Conservation (phyloP, 1,140 invertebrate genomes). For the Hylaeus volcanicus region DNA sequence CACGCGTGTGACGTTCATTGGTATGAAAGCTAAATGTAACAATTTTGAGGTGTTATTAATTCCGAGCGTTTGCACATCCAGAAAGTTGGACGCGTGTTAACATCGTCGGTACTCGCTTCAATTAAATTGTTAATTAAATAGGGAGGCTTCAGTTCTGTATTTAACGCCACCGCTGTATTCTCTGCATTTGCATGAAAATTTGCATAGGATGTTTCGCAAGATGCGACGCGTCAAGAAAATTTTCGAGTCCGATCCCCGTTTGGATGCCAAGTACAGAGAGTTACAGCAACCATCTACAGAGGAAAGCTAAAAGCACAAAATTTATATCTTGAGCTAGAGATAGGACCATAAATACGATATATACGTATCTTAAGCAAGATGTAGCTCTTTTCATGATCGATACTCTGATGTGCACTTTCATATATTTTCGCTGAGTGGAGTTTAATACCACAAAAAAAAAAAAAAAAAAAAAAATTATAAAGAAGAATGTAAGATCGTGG, state of each 20-base stretch:
- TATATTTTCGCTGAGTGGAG: no score
- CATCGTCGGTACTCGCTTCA: slow-evolving; percentile 18
- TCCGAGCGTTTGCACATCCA: slow-evolving; percentile 10
- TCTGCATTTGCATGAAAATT: slow-evolving; percentile 31
- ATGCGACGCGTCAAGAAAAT: slow-evolving; percentile 20
- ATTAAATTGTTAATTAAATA: slow-evolving; percentile 46
- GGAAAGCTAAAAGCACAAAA: no score
- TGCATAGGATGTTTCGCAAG: slow-evolving; percentile 11
- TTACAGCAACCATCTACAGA: background rate
- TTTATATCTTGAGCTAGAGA: no score
- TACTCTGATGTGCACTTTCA: no score
- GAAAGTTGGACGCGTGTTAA: slow-evolving; percentile 31
- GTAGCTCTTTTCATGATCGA: no score
- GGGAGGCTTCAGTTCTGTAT: slow-evolving; percentile 19
- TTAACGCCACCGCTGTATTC: slow-evolving; percentile 9
- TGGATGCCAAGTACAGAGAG: background rate
- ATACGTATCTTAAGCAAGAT: no score
- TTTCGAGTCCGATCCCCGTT: background rate
- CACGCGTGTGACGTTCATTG: background rate
- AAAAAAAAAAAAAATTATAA: no score
- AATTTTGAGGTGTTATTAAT: slow-evolving; percentile 35
- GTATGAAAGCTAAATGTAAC: background rate
- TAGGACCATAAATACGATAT: no score
- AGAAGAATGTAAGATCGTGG: no score
- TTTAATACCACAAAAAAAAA: no score